phyloP scores from a whole-genome alignment of 2,797 vertebrate species.

The Myotis pilosus region DNA sequence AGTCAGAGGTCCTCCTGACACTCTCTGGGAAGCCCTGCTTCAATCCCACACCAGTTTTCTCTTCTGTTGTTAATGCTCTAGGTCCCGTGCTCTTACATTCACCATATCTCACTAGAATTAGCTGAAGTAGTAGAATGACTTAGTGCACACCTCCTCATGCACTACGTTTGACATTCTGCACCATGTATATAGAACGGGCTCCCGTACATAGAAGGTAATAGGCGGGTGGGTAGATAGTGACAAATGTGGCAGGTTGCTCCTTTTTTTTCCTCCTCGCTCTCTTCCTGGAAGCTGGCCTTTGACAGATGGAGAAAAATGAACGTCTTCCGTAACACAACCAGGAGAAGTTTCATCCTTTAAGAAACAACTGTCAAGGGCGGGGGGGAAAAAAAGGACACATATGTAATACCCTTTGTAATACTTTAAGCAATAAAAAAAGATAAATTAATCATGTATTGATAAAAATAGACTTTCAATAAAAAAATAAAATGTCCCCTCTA shows the following conservation, averaged over 20 bases:
- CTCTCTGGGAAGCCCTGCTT: background rate
- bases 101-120: background rate
- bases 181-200: background rate
- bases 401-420: too few relatives aligned
- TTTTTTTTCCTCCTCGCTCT: background rate
- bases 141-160: background rate
- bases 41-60: background rate
- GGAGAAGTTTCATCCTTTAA: background rate
- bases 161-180: background rate
- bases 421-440: background rate
- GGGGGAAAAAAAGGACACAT: too few relatives aligned
- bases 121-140: background rate
- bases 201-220: background rate
- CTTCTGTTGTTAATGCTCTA: background rate
- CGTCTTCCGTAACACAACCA: background rate
- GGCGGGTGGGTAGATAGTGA: background rate
- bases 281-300: background rate
- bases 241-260: background rate
- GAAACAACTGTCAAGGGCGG: background rate
- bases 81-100: background rate
- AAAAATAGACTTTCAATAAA: background rate
- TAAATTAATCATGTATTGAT: constrained; percentile 39
- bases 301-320: background rate
- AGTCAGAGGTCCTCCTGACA: background rate
- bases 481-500: background rate